Conservation (phyloP, 2,797 vertebrate species). For the Amazona finschi region DNA sequence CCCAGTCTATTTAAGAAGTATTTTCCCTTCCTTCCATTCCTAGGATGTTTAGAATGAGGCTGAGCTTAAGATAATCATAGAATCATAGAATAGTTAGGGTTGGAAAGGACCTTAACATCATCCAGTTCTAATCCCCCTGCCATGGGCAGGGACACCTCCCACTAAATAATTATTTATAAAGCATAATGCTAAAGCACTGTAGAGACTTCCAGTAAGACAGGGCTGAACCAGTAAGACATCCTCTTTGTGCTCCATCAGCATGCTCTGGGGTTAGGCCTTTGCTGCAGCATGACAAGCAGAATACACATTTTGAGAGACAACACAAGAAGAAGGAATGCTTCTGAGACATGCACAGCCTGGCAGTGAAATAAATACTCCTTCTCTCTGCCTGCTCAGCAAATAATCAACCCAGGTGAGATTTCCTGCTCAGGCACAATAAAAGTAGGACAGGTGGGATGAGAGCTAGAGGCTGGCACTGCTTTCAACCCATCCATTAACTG, state of each 20-base stretch:
- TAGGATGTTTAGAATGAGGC: neutral
- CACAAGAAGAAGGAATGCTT: neutral
- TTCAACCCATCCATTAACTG: neutral
- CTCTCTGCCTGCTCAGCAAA: neutral
- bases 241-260: neutral
- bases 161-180: neutral
- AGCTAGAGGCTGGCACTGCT: neutral
- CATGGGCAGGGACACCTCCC: too few relatives aligned
- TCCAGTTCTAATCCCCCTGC: too few relatives aligned
- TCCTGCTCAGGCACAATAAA: neutral
- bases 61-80: neutral
- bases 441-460: neutral
- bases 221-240: neutral
- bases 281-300: neutral
- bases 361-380: neutral
- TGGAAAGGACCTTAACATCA: too few relatives aligned
- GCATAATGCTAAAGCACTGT: neutral
- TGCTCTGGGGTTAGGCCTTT: neutral
- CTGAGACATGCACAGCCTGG: neutral
- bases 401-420: neutral
- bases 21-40: neutral
- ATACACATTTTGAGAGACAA: neutral
- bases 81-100: too few relatives aligned
- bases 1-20: neutral
- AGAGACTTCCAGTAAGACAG: neutral